Evolutionary conservation across 2,797 vertebrate species (phyloP).

Genomic region (Spheniscus humboldti): DNA sequence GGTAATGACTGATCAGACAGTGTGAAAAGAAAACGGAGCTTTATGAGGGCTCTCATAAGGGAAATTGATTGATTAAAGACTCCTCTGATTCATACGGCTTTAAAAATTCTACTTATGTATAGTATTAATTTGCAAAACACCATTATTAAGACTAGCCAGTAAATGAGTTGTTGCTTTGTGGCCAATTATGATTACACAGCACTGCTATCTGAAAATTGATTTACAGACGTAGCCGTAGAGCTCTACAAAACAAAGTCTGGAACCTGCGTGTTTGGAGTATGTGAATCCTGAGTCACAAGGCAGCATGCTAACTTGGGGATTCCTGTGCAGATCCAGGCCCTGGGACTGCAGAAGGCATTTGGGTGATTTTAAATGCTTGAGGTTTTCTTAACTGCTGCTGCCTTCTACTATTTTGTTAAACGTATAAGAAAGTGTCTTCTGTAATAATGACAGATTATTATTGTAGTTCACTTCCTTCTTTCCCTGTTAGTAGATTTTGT

Average conservation of each 20-base stretch:
- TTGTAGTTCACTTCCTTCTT: not conserved
- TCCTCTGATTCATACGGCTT: not conserved
- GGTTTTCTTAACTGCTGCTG: not conserved
- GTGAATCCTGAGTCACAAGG: not conserved
- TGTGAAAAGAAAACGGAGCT: not conserved
- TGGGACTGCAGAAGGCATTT: not conserved
- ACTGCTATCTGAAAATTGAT: not conserved
- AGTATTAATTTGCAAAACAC: not conserved
- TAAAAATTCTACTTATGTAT: not conserved
- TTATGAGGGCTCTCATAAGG: not conserved
- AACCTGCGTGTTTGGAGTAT: accelerated
- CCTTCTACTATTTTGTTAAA: not conserved
- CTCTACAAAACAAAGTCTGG: not conserved
- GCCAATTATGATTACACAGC: accelerated
- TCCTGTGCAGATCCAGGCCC: not conserved
- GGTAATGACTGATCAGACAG: too few relatives aligned
- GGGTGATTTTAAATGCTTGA: not conserved
- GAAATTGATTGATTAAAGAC: not conserved
- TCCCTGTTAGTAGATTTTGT: not conserved
- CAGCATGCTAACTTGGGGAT: accelerated
- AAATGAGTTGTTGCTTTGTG: not conserved
- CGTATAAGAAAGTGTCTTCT: not conserved
- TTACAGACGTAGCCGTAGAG: accelerated
- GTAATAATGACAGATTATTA: not conserved
- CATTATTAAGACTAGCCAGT: accelerated